Base-by-base conservation (phyloP, 2,113 vertebrate species). In the Hucho hucho region DNA sequence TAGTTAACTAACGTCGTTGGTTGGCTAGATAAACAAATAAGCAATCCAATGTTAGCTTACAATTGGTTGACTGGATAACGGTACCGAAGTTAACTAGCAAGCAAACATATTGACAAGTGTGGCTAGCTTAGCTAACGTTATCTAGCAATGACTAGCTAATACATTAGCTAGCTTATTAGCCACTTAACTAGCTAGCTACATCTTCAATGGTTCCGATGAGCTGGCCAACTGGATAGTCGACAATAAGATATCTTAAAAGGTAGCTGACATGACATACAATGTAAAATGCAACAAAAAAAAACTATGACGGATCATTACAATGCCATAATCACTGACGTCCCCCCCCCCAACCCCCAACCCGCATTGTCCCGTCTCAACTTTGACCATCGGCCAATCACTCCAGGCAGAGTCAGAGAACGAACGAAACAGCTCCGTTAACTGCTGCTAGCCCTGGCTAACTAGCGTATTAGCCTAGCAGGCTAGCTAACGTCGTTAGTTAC, bases 301-400 rank as follows among this genome's bases (percentile, higher is more conserved):
- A 13, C 1, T 1, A 16, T 3, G n/a, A 1, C 0, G 0, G 6
- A 66, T 59, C 47, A 5, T 11, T 16, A 20, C 5, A 32, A 69
- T 26, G 71, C 29, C 81, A 90, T 88, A 82, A 90, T 83, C 79
- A 88, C 67, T 75, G 67, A 77, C 84, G 81, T 89, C 86, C 86
- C 87, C 79, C 82, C 82, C 89, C 88, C 92, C 88, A 94, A 94
- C 93, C 92, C 94, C 93, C 94, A 91, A 90, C 80, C 93, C 83
- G 94, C 96, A 96, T 96, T 95, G 95, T 96, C 94, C 94, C 93
- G 89, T 90, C 93, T 93, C 93, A 85, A 91, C 93, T 89, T 94
- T 85, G 88, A 94, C 87, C 92, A 86, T 82, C 86, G 88, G 88
- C 90, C 92, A 90, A 91, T 87, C 89, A 88, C 83, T 80, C 84